Conservation (phyloP, 2,113 vertebrate species). For the Datnioides undecimradiatus region DNA sequence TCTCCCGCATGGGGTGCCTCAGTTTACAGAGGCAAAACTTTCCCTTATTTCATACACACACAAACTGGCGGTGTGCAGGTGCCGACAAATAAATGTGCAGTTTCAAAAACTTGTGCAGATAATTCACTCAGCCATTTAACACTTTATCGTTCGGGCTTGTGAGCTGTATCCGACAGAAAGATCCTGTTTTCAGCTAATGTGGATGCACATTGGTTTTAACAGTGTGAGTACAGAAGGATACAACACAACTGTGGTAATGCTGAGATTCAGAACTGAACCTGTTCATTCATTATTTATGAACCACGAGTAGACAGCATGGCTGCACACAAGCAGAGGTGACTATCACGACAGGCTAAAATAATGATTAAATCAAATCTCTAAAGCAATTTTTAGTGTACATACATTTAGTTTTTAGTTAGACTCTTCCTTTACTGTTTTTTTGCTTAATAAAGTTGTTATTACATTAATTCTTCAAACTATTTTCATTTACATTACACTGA, state of each 20-base stretch:
- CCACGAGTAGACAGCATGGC: conserved; percentile 28
- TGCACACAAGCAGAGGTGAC: conserved; percentile 22
- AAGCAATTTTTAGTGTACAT: not conserved
- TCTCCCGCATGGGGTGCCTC: conserved; percentile 1
- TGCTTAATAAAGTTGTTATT: not conserved
- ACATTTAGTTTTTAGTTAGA: not conserved
- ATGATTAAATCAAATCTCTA: not conserved
- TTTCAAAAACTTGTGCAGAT: not conserved
- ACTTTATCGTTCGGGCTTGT: not conserved
- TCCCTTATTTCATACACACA: not conserved
- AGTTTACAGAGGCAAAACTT: not conserved
- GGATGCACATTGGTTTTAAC: not conserved
- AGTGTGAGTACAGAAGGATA: not conserved
- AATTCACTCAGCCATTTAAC: not conserved
- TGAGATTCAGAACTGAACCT: conserved; percentile 53
- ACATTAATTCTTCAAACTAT: not conserved
- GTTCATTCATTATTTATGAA: conserved; percentile 61
- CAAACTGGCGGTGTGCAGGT: conserved; percentile 15
- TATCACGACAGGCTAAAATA: not conserved
- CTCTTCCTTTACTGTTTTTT: not conserved
- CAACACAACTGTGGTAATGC: not conserved
- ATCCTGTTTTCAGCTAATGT: not conserved
- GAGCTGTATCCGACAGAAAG: not conserved
- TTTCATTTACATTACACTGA: not conserved
- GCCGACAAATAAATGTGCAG: conserved; percentile 4